Base-by-base conservation (phyloP, 2,113 vertebrate genomes). In the Lutjanus erythropterus region DNA sequence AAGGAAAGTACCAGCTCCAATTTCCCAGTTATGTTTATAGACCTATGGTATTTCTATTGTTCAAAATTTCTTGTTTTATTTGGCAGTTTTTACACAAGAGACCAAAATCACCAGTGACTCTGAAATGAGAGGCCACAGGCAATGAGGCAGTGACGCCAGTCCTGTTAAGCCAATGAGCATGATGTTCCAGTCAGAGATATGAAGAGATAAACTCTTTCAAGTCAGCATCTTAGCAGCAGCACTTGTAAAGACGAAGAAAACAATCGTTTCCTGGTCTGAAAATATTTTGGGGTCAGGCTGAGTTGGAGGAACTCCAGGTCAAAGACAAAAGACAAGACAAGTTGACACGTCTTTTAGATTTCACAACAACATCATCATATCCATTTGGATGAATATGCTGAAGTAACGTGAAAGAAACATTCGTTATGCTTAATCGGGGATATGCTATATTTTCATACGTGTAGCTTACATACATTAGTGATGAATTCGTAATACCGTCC, bases 181-280 rank as follows among this genome's bases (percentile, higher is more conserved):
- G 3, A 47, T 59, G 47, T 81, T 66, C 37, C 11, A 21, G 68
- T 19, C n/a, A 64, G 37, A 80, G 67, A 80, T 53, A 39, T 53
- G 3, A 59, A 37, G 12, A n/a, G 61, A 71, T 68, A 47, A 75
- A 41, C 0, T 1, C 19, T 41, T 58, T n/a, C 19, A 65, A 64
- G 6, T 67, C 64, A 60, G 19, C 52, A 52, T 61, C 56, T 47
- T 3, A 25, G 25, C 1, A 19, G 41, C n/a, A 31, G n/a, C 29
- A 44, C 8, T 41, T 80, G 6, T 0, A 62, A 67, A 58, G 33
- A 35, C 4, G 37, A 7, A 39, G 9, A 39, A 42, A 14, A 42
- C 11, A 12, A 25, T 14, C 6, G 14, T 31, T 55, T 78, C 52
- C 62, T 87, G 50, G n/a, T 2, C 27, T 61, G 15, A 64, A 29